Percentiles rank a stretch among this genome's conserved stretches.
Evolutionary conservation across 2,888 invertebrate species (phyloP).

Genomic region (Lapara coniferarum): DNA sequence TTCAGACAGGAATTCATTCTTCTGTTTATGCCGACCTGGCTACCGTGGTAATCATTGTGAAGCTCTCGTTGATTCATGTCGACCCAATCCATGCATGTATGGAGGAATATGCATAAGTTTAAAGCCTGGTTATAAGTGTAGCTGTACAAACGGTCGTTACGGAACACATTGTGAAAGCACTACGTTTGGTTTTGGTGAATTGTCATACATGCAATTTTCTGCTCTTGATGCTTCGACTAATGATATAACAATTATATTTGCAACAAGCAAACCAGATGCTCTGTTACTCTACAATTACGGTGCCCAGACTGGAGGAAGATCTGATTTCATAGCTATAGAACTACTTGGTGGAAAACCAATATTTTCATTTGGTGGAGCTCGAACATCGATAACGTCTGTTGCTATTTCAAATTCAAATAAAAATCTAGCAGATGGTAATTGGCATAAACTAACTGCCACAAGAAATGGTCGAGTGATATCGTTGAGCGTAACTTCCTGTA

Average conservation of each 20-base stretch:
- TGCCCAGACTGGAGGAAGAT: conserved; percentile 92
- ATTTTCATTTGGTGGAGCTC: conserved; percentile 95
- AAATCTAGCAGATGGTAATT: conserved; percentile 92
- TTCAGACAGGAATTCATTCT: conserved; percentile 93
- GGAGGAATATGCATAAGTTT: conserved; percentile 94
- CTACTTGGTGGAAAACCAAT: conserved; percentile 91
- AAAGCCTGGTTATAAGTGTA: conserved; percentile 94
- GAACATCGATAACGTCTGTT: conserved; percentile 93
- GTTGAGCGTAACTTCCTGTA: conserved; percentile 90
- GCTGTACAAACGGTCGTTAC: conserved; percentile 94
- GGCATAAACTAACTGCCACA: conserved; percentile 96
- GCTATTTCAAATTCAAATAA: conserved; percentile 85
- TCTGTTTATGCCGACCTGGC: conserved; percentile 95
- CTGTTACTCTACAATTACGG: conserved; percentile 96
- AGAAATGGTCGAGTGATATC: conserved; percentile 95
- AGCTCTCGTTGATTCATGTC: conserved; percentile 93
- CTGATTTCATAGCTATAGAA: conserved; percentile 96
- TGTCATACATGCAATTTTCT: conserved; percentile 95
- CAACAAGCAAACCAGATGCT: conserved; percentile 93
- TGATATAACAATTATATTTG: conserved; percentile 95
- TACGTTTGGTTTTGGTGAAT: conserved; percentile 93
- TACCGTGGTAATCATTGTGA: conserved; percentile 96
- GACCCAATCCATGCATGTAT: conserved; percentile 96
- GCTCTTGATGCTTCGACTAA: conserved; percentile 94
- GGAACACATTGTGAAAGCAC: conserved; percentile 96